These are phyloP conservation scores for Tichodroma muraria DNA, from an alignment of 2,113 vertebrate genomes.

Conservation along the genomic window DNA sequence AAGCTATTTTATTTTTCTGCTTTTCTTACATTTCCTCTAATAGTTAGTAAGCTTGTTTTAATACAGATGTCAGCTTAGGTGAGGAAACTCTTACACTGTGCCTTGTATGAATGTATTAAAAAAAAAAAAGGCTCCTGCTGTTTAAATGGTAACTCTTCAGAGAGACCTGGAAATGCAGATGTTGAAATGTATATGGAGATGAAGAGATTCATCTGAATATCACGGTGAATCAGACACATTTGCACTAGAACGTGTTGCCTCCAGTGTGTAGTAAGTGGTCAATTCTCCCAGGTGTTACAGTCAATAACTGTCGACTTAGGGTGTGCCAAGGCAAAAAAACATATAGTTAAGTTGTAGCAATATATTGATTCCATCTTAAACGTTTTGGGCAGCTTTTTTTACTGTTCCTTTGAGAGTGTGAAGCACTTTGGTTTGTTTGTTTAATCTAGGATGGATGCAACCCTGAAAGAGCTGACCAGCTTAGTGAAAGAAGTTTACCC, in stretches of 20 bases:
- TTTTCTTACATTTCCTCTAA: not conserved
- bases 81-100: not conserved
- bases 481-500: conserved; percentile 97
- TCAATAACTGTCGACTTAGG: not conserved
- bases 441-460: conserved; percentile 92
- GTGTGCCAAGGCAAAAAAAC: not conserved
- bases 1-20: not conserved
- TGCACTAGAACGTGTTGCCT: not conserved
- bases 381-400: not conserved
- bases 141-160: not conserved
- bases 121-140: not conserved
- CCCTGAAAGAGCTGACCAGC: conserved; percentile 93
- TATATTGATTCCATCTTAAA: not conserved
- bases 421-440: not conserved
- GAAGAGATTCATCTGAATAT: not conserved
- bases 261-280: not conserved
- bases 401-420: not conserved
- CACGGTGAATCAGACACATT: accelerated
- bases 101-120: not conserved
- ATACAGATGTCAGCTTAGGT: not conserved
- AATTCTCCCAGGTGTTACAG: not conserved
- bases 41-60: not conserved
- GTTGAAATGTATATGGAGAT: not conserved
- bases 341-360: not conserved
- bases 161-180: not conserved